These are phyloP conservation scores for Nemotelus pantherinus DNA, from an alignment of 2,888 invertebrate genomes.

Conservation along the genomic window DNA sequence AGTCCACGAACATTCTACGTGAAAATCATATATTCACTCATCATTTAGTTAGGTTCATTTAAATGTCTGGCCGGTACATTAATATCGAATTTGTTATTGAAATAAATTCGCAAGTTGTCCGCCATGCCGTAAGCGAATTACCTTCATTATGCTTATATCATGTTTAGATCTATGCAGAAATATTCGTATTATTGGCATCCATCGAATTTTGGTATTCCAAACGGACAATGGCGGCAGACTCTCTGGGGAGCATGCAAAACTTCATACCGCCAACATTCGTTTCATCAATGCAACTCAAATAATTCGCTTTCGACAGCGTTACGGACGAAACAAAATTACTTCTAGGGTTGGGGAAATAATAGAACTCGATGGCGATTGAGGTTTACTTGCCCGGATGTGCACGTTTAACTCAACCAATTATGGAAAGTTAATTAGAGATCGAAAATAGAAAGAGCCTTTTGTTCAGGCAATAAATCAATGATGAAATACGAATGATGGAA, in stretches of 20 bases:
- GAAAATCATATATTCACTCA: too few species aligned
- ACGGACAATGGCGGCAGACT: neutral
- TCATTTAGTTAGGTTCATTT: too few species aligned
- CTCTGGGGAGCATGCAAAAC: slow-evolving; percentile 23
- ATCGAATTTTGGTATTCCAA: slow-evolving; percentile 18
- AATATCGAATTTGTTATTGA: slow-evolving; percentile 14
- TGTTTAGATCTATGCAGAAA: neutral
- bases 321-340: slow-evolving; percentile 11
- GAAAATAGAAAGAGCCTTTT: neutral
- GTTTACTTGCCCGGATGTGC: neutral
- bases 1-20: neutral
- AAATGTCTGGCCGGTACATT: neutral
- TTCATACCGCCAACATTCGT: slow-evolving; percentile 18
- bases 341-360: neutral
- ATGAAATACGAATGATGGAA: too few species aligned
- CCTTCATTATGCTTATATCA: slow-evolving; percentile 21
- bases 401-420: slow-evolving; percentile 16
- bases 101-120: neutral
- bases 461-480: too few species aligned
- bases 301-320: slow-evolving; percentile 31
- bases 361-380: slow-evolving; percentile 1
- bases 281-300: slow-evolving; percentile 34
- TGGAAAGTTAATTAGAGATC: slow-evolving; percentile 33
- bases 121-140: slow-evolving; percentile 12
- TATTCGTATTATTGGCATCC: slow-evolving; percentile 18